phyloP scores from a whole-genome alignment of 2,797 vertebrate species.

The Megaceryle alcyon region DNA sequence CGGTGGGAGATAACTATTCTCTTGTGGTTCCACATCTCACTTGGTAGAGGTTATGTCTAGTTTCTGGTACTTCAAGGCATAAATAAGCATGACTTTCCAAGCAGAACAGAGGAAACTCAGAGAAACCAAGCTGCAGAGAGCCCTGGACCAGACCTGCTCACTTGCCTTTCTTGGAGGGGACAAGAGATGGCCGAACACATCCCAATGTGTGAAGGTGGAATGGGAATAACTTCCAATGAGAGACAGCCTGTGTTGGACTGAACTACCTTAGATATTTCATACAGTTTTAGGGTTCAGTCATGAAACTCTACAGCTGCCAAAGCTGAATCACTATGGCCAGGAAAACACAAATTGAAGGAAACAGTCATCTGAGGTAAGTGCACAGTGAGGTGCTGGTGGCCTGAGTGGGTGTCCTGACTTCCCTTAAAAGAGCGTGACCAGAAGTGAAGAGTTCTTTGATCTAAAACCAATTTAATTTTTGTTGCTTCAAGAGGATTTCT shows the following conservation, averaged over 20 bases:
- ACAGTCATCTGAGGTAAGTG: neutral
- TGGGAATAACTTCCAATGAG: neutral
- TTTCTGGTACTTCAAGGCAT: neutral
- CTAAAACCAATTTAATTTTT: neutral
- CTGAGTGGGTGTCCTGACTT: neutral
- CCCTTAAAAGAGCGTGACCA: neutral
- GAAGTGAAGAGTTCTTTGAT: neutral
- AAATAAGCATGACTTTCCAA: neutral
- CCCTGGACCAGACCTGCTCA: neutral
- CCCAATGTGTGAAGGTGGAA: neutral
- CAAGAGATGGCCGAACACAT: fast-evolving
- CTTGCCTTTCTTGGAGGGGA: neutral
- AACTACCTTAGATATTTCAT: neutral
- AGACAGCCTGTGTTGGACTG: neutral
- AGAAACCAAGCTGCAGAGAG: neutral
- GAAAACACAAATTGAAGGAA: neutral
- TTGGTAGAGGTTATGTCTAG: neutral
- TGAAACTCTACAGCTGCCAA: neutral
- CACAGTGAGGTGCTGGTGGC: neutral
- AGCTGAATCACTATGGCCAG: neutral
- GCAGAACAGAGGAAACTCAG: neutral
- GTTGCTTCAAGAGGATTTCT: neutral
- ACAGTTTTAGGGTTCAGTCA: fast-evolving
- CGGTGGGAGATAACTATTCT: neutral
- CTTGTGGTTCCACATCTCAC: neutral